A percentile compares a stretch with the other conserved stretches of the same genome.
phyloP scores from a whole-genome alignment of 2,797 vertebrate species.

The Nasua narica region DNA sequence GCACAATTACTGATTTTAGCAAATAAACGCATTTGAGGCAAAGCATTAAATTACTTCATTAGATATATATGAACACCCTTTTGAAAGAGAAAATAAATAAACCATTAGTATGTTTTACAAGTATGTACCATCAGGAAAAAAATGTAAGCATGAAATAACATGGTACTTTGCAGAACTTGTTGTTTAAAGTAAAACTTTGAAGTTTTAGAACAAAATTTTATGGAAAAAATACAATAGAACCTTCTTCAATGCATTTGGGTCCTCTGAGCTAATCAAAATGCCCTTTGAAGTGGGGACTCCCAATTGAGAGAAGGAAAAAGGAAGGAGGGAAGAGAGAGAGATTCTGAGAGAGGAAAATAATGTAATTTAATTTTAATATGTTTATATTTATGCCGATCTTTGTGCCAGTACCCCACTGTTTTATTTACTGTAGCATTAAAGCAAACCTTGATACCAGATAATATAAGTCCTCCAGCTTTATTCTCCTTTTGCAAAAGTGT shows the following conservation, averaged over 20 bases:
- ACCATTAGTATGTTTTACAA: not conserved
- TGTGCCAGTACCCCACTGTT: not conserved
- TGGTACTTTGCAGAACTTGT: not conserved
- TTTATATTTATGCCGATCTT: not conserved
- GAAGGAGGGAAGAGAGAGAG: not conserved
- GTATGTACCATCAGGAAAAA: not conserved
- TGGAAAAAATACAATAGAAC: not conserved
- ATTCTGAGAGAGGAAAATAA: not conserved
- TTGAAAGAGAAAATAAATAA: not conserved
- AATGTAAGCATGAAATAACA: not conserved
- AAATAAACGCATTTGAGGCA: constrained; percentile 29
- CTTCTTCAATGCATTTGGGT: not conserved
- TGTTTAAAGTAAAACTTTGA: not conserved
- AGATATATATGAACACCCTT: not conserved
- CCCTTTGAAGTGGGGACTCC: not conserved
- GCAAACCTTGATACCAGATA: not conserved
- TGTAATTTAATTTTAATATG: not conserved
- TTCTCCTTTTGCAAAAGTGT: not conserved
- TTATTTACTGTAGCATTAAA: not conserved
- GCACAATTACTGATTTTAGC: not conserved
- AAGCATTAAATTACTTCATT: constrained; percentile 24
- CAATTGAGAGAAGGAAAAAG: not conserved
- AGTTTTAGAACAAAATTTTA: not conserved
- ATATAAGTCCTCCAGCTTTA: not conserved
- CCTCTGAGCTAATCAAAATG: not conserved